A percentile compares a stretch with the other conserved stretches of the same genome.
Evolutionary conservation across 2,797 vertebrate genomes (phyloP).

Genomic region (Phylloscopus collybita): DNA sequence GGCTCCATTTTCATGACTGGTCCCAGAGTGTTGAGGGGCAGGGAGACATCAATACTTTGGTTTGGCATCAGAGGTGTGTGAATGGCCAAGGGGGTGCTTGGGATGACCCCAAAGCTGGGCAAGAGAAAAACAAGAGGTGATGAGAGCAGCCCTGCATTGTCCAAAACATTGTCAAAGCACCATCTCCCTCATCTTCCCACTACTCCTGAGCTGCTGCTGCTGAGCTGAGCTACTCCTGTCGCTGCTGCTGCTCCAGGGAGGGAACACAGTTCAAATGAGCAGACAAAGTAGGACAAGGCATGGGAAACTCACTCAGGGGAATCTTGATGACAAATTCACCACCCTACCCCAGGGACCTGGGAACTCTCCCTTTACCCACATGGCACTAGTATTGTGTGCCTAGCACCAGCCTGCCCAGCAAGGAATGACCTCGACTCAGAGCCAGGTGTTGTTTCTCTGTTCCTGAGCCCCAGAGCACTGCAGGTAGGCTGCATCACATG

Average conservation of each 20-base stretch:
- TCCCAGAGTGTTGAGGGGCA: slow-evolving; percentile 95
- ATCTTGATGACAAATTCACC: background rate
- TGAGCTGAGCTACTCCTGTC: background rate
- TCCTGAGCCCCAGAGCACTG: background rate
- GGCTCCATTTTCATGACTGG: slow-evolving; percentile 99
- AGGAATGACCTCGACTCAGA: background rate
- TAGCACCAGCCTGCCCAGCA: background rate
- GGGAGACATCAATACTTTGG: slow-evolving; percentile 93
- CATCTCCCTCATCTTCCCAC: background rate
- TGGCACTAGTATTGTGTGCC: background rate
- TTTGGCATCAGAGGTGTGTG: slow-evolving; percentile 98
- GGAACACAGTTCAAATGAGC: background rate
- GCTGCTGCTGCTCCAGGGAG: background rate
- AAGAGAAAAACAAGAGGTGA: background rate
- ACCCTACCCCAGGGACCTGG: background rate
- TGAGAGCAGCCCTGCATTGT: background rate
- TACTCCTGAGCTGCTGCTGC: background rate
- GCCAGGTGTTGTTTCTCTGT: background rate
- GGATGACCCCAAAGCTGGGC: slow-evolving; percentile 92
- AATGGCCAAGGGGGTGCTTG: slow-evolving; percentile 91
- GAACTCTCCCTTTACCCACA: background rate
- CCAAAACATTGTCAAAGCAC: background rate
- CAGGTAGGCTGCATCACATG: background rate
- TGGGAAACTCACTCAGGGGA: background rate
- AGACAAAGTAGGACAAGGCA: background rate